Evolutionary conservation across 2,797 vertebrate species (phyloP).

Genomic region (Argya squamiceps): DNA sequence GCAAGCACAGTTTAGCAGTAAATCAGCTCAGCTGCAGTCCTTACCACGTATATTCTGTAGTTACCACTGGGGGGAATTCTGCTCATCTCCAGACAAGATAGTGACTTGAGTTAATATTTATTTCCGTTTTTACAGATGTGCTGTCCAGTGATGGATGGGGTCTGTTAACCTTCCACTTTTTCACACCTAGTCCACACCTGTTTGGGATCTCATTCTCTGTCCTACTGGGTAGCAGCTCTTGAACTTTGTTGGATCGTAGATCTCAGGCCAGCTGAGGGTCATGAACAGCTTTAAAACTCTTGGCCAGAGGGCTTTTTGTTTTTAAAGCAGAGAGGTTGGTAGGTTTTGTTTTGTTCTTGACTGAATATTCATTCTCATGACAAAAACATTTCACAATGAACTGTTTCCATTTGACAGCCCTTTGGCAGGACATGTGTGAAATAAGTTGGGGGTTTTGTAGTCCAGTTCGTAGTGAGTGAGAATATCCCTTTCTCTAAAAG

Average conservation of each 20-base stretch:
- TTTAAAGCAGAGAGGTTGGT: constrained; percentile 46
- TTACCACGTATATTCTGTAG: constrained; percentile 17
- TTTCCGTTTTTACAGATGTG: constrained; percentile 46
- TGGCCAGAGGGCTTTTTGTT: constrained; percentile 16
- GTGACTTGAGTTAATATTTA: constrained; percentile 32
- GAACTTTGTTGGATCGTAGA: constrained; percentile 13
- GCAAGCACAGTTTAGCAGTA: constrained; percentile 23
- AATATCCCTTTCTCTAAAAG: neutral
- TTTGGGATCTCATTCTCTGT: constrained; percentile 31
- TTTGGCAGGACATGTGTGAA: constrained; percentile 46
- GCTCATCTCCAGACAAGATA: constrained; percentile 50
- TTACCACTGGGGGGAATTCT: constrained; percentile 16
- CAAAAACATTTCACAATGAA: constrained; percentile 58
- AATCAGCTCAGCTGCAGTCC: constrained; percentile 47
- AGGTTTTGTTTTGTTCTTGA: constrained; percentile 50
- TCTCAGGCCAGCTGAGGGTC: neutral
- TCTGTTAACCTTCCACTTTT: constrained; percentile 33
- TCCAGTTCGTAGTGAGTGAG: neutral
- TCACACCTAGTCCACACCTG: constrained; percentile 61
- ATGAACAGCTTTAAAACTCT: constrained; percentile 20
- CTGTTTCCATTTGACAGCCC: constrained; percentile 25
- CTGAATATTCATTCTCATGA: constrained; percentile 46
- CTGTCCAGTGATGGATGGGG: constrained; percentile 48
- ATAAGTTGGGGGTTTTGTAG: neutral
- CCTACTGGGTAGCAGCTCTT: constrained; percentile 31